These are phyloP conservation scores for silkworm (Bombyx mori) DNA, from an alignment of 1,140 invertebrate species.

Conservation along the genomic window ASM3026992v2 NC_085107.1:3223001-3223500, in stretches of 20 bases:
- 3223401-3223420: neutral
- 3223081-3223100: slow-evolving; percentile 35
- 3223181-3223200: slow-evolving; percentile 83
- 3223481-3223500: slow-evolving; percentile 54
- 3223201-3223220: slow-evolving; percentile 91
- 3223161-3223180: slow-evolving; percentile 73
- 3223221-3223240: slow-evolving; percentile 86
- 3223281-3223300: slow-evolving; percentile 80
- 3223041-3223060: slow-evolving; percentile 17
- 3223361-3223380: slow-evolving; percentile 38
- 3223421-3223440: neutral
- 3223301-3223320: slow-evolving; percentile 68
- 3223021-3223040: slow-evolving; percentile 32
- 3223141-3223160: slow-evolving; percentile 64
- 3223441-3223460: slow-evolving; percentile 25
- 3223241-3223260: slow-evolving; percentile 82
- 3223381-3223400: slow-evolving; percentile 1
- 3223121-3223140: slow-evolving; percentile 10
- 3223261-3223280: slow-evolving; percentile 79
- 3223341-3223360: slow-evolving; percentile 1
- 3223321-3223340: neutral
- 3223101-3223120: slow-evolving; percentile 23
- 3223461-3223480: slow-evolving; percentile 50
- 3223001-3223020: slow-evolving; percentile 36
- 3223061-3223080: slow-evolving; percentile 26